phyloP scores from a whole-genome alignment of 2,888 invertebrate genomes.

The Nemotelus nigrinus region DNA sequence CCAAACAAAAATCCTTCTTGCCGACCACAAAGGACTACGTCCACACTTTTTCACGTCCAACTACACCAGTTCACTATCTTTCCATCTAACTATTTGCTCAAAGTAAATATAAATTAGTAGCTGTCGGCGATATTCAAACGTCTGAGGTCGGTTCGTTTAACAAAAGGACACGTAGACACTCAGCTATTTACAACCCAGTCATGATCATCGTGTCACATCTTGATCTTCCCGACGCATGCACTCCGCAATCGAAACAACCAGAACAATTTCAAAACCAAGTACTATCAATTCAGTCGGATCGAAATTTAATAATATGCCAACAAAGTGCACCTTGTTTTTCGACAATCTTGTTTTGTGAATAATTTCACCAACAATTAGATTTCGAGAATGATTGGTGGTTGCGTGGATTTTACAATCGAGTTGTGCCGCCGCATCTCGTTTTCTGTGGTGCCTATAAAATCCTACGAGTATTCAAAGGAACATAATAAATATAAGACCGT shows the following conservation, averaged over 20 bases:
- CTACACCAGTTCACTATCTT: too few species aligned
- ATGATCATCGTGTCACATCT: conserved; percentile 19
- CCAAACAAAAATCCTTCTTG: too few species aligned
- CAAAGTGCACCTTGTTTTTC: conserved; percentile 10
- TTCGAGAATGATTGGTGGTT: conserved; percentile 8
- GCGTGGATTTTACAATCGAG: not conserved
- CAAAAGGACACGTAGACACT: too few species aligned
- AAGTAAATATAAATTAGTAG: too few species aligned
- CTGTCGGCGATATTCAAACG: too few species aligned
- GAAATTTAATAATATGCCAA: conserved; percentile 22
- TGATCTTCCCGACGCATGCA: not conserved
- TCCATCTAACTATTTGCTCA: too few species aligned
- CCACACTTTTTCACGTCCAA: too few species aligned
- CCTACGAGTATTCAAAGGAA: too few species aligned
- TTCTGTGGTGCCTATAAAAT: not conserved
- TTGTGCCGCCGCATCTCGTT: not conserved
- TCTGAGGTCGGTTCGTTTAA: too few species aligned
- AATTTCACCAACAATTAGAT: conserved; percentile 33
- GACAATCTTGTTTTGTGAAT: conserved; percentile 17
- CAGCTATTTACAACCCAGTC: not conserved
- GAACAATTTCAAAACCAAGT: not conserved
- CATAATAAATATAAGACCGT: not conserved
- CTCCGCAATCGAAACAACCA: not conserved
- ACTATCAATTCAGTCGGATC: conserved; percentile 33
- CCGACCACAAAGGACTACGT: too few species aligned